Conservation (phyloP, 2,797 vertebrate species). For the Borostomias antarcticus region DNA sequence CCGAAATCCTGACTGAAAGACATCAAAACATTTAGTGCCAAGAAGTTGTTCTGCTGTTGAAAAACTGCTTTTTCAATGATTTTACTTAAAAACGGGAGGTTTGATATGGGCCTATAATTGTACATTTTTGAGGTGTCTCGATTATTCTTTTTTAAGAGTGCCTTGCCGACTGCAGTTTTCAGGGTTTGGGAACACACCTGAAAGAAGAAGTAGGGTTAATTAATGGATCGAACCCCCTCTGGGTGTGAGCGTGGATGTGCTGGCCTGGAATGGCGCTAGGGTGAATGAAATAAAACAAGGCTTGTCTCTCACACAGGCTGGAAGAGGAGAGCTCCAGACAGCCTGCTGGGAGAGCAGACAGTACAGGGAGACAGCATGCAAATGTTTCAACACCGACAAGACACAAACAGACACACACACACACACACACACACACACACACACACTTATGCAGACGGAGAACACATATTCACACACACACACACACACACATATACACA, state of each 20-base stretch:
- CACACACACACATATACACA: not conserved
- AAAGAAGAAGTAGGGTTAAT: no score
- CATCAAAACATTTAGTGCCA: no score
- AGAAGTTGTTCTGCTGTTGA: no score
- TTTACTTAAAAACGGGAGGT: no score
- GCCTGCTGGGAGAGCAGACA: not conserved
- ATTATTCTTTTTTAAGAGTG: no score
- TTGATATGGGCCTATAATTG: no score
- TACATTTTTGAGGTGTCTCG: no score
- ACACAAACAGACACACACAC: not conserved
- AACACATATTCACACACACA: not conserved
- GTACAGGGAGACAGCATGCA: not conserved
- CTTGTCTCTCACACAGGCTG: not conserved
- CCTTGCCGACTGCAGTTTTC: no score
- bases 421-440: constrained; percentile 1
- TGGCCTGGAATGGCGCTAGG: constrained; percentile 18
- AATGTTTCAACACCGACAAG: not conserved
- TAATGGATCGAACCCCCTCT: not conserved
- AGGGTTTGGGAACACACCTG: no score
- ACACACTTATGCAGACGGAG: not conserved
- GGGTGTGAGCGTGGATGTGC: not conserved
- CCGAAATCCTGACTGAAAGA: no score
- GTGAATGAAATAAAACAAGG: constrained; percentile 28
- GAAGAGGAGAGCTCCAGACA: not conserved
- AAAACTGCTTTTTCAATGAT: no score